These are phyloP conservation scores for Sus cebifrons DNA, from an alignment of 2,797 vertebrate species.

Conservation along the genomic window DNA sequence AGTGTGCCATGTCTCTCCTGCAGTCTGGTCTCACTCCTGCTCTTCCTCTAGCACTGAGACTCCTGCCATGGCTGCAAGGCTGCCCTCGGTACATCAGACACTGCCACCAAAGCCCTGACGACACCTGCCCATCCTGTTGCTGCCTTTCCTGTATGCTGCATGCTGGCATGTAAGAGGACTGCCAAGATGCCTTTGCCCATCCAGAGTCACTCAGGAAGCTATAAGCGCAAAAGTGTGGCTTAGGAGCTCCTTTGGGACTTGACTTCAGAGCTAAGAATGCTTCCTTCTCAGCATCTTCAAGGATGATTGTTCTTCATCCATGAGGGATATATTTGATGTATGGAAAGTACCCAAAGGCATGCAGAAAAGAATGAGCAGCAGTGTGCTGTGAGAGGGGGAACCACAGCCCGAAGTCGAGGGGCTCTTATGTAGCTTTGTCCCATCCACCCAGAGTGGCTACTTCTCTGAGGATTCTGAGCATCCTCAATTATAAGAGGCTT, in stretches of 20 bases:
- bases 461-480: not conserved
- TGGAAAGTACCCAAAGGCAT: not conserved
- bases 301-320: not conserved
- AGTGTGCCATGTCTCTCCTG: not conserved
- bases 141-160: not conserved
- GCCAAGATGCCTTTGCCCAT: not conserved
- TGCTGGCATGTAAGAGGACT: rapidly evolving
- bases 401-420: not conserved
- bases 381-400: rapidly evolving
- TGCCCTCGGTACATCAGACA: not conserved
- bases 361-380: rapidly evolving
- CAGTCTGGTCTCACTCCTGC: not conserved
- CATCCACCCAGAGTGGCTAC: not conserved
- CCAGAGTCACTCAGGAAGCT: not conserved
- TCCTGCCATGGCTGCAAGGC: too few species aligned
- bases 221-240: not conserved
- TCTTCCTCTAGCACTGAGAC: too few species aligned
- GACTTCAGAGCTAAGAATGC: not conserved
- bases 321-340: not conserved
- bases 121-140: not conserved
- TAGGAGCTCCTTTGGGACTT: not conserved
- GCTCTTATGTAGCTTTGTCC: not conserved
- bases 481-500: not conserved
- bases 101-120: not conserved
- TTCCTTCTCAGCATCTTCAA: not conserved